A percentile compares a stretch with the other conserved stretches of the same genome.
phyloP scores from a whole-genome alignment of 2,797 vertebrate genomes.

The Gambusia yucatana region DNA sequence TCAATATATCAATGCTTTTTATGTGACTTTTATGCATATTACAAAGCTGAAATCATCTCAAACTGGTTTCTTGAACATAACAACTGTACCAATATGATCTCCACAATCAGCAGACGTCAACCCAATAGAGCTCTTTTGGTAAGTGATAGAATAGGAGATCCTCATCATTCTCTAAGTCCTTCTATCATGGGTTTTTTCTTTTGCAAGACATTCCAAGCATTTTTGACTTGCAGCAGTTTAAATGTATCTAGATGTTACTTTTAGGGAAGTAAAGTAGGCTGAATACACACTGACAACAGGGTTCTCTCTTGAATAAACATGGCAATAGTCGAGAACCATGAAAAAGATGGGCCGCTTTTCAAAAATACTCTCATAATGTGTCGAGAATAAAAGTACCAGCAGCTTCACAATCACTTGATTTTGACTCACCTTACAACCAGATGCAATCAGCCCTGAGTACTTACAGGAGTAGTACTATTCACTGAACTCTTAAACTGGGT shows the following conservation, averaged over 20 bases:
- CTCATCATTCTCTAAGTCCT: background rate
- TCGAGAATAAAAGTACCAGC: slow-evolving; percentile 6
- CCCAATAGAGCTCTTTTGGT: background rate
- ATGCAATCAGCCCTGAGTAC: slow-evolving; percentile 26
- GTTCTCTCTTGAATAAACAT: background rate
- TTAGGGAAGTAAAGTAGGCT: background rate
- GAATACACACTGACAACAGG: background rate
- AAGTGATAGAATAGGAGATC: background rate
- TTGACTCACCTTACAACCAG: background rate
- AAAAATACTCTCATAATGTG: slow-evolving; percentile 4
- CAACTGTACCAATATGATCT: background rate
- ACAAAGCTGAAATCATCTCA: background rate
- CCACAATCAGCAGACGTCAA: background rate
- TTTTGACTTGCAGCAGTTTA: background rate
- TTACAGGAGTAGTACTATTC: slow-evolving; percentile 4
- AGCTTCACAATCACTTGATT: slow-evolving; percentile 31
- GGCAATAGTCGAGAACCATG: background rate
- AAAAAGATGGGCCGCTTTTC: slow-evolving; percentile 8
- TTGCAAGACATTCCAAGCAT: background rate
- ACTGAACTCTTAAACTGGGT: slow-evolving; percentile 8
- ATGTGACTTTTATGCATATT: background rate
- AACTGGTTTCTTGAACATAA: background rate
- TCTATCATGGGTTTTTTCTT: background rate
- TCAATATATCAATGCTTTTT: background rate
- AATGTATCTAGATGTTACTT: background rate